These are phyloP conservation scores for Habropoda laboriosa DNA, from an alignment of 1,140 invertebrate genomes.

Conservation along the genomic window DNA sequence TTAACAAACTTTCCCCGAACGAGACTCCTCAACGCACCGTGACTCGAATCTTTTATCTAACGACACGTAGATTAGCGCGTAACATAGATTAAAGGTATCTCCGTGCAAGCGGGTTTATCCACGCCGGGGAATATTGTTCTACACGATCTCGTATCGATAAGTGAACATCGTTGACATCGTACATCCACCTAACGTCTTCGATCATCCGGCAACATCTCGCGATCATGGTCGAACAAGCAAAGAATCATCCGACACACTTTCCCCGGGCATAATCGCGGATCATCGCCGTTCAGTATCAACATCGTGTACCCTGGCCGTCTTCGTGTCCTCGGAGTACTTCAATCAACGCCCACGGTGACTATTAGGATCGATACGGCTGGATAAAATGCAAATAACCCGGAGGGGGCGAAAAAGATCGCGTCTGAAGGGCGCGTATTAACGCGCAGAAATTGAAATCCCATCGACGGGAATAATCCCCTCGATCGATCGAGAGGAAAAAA, in stretches of 20 bases:
- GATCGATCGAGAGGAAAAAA: neutral
- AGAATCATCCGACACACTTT: neutral
- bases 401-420: constrained; percentile 11
- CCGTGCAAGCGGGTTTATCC: too few relatives aligned
- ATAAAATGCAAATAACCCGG: constrained; percentile 19
- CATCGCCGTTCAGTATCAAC: neutral
- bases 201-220: too few relatives aligned
- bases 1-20: too few relatives aligned
- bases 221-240: too few relatives aligned
- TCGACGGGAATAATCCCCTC: neutral
- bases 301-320: neutral
- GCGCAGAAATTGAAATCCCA: constrained; percentile 41
- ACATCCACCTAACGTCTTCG: too few relatives aligned
- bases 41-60: too few relatives aligned
- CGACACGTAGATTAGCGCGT: too few relatives aligned
- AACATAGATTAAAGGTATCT: too few relatives aligned
- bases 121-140: too few relatives aligned
- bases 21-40: too few relatives aligned
- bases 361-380: neutral
- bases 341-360: neutral
- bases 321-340: neutral
- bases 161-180: too few relatives aligned
- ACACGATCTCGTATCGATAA: too few relatives aligned
- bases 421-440: constrained; percentile 20
- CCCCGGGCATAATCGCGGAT: neutral